phyloP scores from a whole-genome alignment of 30 jellyfish, hydroid and myxozoan species.

The Chrysaora quinquecirrha region DNA sequence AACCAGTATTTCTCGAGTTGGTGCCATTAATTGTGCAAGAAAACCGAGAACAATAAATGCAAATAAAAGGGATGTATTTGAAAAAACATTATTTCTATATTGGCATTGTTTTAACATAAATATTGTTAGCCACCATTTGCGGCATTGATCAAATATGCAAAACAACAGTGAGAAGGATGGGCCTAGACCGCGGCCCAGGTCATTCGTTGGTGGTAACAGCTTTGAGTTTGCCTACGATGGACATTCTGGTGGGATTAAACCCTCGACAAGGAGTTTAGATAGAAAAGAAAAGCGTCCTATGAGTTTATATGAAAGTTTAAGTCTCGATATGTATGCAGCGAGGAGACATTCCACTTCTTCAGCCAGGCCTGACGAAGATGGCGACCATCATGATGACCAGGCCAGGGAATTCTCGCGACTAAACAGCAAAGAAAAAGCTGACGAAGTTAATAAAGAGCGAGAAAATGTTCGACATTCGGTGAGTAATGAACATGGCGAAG shows the following conservation, averaged over 20 bases:
- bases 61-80: too few relatives aligned
- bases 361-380: slow-evolving; percentile 57
- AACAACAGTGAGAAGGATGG: slow-evolving; percentile 9
- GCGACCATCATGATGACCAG: not conserved
- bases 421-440: slow-evolving; percentile 51
- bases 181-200: slow-evolving; percentile 51
- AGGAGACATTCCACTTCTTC: slow-evolving; percentile 55
- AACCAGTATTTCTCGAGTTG: too few relatives aligned
- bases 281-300: slow-evolving; percentile 51
- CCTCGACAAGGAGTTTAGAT: slow-evolving; percentile 11
- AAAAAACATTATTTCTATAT: not conserved
- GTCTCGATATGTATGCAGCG: slow-evolving; percentile 25
- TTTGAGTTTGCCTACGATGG: slow-evolving; percentile 40
- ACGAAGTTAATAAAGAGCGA: slow-evolving; percentile 43
- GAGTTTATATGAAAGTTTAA: slow-evolving; percentile 55
- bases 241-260: slow-evolving; percentile 51
- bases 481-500: slow-evolving; percentile 44
- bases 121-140: slow-evolving; percentile 1
- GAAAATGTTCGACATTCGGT: slow-evolving; percentile 27
- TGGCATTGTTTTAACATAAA: not conserved
- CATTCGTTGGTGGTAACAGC: slow-evolving; percentile 64
- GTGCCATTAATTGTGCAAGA: too few relatives aligned
- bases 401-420: slow-evolving; percentile 25
- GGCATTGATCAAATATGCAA: not conserved
- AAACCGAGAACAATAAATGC: too few relatives aligned